Evolutionary conservation across 2,888 invertebrate species (phyloP), one percentile per base, ranked within the genome.

Genomic region (Dolichomitus sp.): DNA sequence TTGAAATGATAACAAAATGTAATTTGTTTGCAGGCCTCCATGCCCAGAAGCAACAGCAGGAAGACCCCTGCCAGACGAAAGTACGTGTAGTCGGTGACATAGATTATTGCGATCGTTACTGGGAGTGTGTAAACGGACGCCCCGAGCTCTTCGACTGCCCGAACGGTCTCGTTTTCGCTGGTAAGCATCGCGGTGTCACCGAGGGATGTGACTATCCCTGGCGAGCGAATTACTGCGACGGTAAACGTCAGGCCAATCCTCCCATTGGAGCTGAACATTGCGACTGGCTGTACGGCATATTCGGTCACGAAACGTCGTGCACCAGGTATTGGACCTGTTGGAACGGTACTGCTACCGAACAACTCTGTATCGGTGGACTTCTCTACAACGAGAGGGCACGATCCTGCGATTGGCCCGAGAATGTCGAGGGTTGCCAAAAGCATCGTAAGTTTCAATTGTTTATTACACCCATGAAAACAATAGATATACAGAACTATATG

Each of bases 241-340:
- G 96, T 90, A 96, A 97, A 95, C 97, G 96, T 94, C 96, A 97
- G 92, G 96, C 96, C 37, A 97, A 98, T 94, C 96, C 97, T 14
- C 98, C 98, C 48, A 96, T 97, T 86, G 96, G 96, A 68, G 96
- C 96, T 1, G 98, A 98, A 88, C 98, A 98, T 91, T 98, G 98
- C 90, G 98, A 97, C 93, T 98, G 98, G 98, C 94, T 98, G 88
- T 98, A 98, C 94, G 98, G 98, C 63, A 98, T 98, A 92, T 98
- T 98, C 94, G 98, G 98, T 0, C 98, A 98, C 94, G 98, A 98
- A 94, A 98, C 98, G 0, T 98, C 98, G 0, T 98, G 98, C 94
- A 98, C 98, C 4, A 95, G 98, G 66, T 98, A 98, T 93, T 98
- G 98, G 98, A 98, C 98, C 0, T 98, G 98, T 93, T 98, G 98